Evolutionary conservation across 2,888 invertebrate species (phyloP), one percentile per base, ranked within the genome.

Genomic region (Flexamia atlantica): DNA sequence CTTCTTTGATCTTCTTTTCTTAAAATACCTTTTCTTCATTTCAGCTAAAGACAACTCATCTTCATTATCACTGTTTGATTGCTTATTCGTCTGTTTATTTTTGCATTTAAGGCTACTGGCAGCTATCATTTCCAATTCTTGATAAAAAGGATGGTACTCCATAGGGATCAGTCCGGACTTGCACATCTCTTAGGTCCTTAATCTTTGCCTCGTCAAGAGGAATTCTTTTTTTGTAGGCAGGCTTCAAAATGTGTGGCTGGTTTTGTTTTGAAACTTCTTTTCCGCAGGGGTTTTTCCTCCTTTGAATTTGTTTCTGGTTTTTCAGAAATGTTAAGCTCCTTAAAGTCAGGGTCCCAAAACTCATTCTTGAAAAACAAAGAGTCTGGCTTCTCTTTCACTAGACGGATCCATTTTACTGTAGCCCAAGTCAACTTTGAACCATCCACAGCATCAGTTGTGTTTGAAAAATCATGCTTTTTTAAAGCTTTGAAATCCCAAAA

Each of bases 401-500:
- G 76, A 40, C 53, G 50, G 20, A 57, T 40, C 30, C 60, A 76
- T 23, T 68, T 83, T 74, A 83, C 68, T 14, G 20, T n/a, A 20
- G 32, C 53, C 83, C 82, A 82, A 20, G 72, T 32, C 36, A 74
- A n/a, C 57, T 0, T 72, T 40, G 42, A 74, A 9, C 32, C 12
- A 40, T 83, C 83, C 23, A 28, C 20, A 42, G 57, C 46, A 70
- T 74, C 72, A 25, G 42, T 82, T n/a, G 46, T 46, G 57, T 82
- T 50, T 46, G 46, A 72, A 46, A 70, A 60, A 17, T 40, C 20
- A 53, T 70, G 46, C 12, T 72, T 42, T 14, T 46, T 28, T 9
- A 46, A 20, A 30, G 32, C 5, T 72, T 82, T 72, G 42, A 82
- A 72, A 60, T 82, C n/a, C 14, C 36, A n/a, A 72, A 82, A 82